Percentiles rank a stretch among this genome's conserved stretches.
phyloP scores from a whole-genome alignment of 1,140 invertebrate genomes.

The Bombus affinis region DNA sequence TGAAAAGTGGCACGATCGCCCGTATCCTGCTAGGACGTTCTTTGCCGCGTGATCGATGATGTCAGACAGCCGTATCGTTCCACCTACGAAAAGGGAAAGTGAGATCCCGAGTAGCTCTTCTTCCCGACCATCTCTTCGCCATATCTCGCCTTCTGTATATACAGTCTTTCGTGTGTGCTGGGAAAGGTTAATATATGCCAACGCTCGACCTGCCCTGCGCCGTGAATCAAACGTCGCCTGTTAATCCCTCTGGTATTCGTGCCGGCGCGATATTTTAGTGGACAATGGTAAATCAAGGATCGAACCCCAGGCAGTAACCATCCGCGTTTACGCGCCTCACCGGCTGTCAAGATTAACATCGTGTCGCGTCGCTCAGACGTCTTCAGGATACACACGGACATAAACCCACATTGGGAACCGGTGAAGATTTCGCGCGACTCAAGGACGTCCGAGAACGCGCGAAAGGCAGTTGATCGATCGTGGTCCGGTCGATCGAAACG shows the following conservation, averaged over 20 bases:
- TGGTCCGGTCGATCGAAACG: neutral
- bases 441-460: neutral
- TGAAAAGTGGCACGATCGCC: conserved; percentile 53
- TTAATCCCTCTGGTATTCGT: conserved; percentile 64
- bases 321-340: neutral
- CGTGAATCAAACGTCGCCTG: conserved; percentile 52
- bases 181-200: conserved; percentile 68
- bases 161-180: neutral
- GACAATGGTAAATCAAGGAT: conserved; percentile 54
- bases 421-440: neutral
- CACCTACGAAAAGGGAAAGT: conserved; percentile 69
- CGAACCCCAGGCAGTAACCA: neutral
- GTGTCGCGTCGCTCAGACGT: neutral
- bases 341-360: conserved; percentile 3
- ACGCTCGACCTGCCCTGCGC: conserved; percentile 44
- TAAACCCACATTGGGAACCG: neutral
- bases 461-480: neutral
- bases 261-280: conserved; percentile 65
- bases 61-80: conserved; percentile 52
- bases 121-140: conserved; percentile 4
- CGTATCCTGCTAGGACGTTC: conserved; percentile 43
- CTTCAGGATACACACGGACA: no score
- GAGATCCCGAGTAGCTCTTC: conserved; percentile 49
- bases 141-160: neutral
- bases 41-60: conserved; percentile 52